Percentiles rank a stretch among this genome's conserved stretches.
These are phyloP conservation scores for Montifringilla adamsi DNA, from an alignment of 2,113 vertebrate genomes.

Conservation along the genomic window DNA sequence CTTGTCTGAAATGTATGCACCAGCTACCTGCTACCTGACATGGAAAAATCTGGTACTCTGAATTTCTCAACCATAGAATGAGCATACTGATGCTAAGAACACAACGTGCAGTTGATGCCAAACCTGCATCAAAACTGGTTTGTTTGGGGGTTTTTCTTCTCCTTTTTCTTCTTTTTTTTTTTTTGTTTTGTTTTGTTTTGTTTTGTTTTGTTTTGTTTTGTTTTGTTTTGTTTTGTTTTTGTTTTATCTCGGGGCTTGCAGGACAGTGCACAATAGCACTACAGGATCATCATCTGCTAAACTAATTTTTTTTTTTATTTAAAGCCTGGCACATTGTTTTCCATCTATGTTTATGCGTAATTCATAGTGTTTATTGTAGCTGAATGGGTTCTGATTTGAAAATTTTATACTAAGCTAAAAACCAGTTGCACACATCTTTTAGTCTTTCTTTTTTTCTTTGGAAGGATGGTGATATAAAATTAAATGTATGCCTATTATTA, in stretches of 20 bases:
- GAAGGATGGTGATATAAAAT: conserved; percentile 28
- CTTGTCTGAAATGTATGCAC: conserved; percentile 38
- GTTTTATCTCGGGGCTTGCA: neutral
- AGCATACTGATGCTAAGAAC: neutral
- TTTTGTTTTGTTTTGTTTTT: neutral
- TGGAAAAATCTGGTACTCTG: conserved; percentile 28
- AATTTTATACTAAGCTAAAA: conserved; percentile 50
- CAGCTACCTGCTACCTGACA: conserved; percentile 26
- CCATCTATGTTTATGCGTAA: conserved; percentile 20
- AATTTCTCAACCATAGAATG: neutral
- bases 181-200: no score
- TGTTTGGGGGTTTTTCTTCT: neutral
- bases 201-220: neutral
- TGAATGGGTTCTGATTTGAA: conserved; percentile 16
- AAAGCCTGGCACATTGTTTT: conserved; percentile 34
- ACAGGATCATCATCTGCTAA: conserved; percentile 18
- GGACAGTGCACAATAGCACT: conserved; percentile 7
- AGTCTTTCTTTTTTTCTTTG: neutral
- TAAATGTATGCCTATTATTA: conserved; percentile 41
- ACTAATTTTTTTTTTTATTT: neutral
- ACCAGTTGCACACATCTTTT: conserved; percentile 24
- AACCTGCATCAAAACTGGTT: conserved; percentile 32
- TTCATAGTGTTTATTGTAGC: conserved; percentile 22
- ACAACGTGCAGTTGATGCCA: neutral
- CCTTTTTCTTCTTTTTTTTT: neutral